Base-by-base conservation (phyloP, 1,140 invertebrate genomes). In the Microplitis demolitor region DNA sequence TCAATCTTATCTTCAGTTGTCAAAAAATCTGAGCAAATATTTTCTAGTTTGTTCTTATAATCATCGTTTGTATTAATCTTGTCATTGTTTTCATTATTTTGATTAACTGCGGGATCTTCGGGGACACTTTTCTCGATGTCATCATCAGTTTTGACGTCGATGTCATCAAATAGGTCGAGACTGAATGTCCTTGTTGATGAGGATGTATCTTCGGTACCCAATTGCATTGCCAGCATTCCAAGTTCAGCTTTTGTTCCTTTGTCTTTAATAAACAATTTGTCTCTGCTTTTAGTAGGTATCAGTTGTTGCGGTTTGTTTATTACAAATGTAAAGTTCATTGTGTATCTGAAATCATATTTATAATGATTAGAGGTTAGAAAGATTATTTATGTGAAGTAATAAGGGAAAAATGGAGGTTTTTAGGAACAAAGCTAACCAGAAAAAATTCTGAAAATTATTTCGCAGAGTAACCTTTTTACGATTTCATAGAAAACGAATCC, bases 161-260 rank as follows among this genome's bases (percentile, higher is more conserved):
- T 75, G 13, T 80, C 75, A 8, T 71, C 63, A 14, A 83, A 69
- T 39, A 85, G 71, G 68, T 81, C 78, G 1, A 85, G 72, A 35
- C 75, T 83, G 45, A 85, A 83, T 0, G 83, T 78, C 35, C 78
- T 74, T 35, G 70, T 37, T 0, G 73, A 71, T 0, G 73, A 71
- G 0, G 54, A 58, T 31, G 75, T 39, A 53, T 83, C 82, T 45
- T 84, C 81, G 9, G 79, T 82, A 6, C 83, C 83, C 14, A 85
- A 72, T 74, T 85, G 83, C 39, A 66, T 68, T 9, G 83, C 80
- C 4, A 85, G 62, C 73, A 82, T 81, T 62, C 77, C 76, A 24
- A 85, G 66, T 68, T 85, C 83, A 31, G 78, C 79, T 78, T 78
- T 80, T 5, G 60, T 76, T 69, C 80, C 78, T 35, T 72, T 76